phyloP scores from a whole-genome alignment of 2,113 vertebrate species.

The Taxidea taxus region DNA sequence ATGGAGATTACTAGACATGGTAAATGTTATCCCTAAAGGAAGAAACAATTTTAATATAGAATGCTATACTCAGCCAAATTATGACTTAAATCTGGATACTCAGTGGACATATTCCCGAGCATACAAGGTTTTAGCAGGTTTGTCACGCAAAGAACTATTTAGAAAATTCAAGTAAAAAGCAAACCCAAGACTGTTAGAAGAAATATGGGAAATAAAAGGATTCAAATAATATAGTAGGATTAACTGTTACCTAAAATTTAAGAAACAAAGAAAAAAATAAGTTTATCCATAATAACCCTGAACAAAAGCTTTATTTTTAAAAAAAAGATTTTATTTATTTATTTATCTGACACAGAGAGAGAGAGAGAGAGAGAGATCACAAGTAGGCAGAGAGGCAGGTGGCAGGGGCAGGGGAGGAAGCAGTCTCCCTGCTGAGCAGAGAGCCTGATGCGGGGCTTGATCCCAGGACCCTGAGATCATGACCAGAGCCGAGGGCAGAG shows the following conservation, averaged over 20 bases:
- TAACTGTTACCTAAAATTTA: neutral
- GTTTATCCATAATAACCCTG: neutral
- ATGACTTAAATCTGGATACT: neutral
- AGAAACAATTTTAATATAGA: neutral
- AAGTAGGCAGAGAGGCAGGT: too few species aligned
- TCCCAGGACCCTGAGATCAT: too few species aligned
- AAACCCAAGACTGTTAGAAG: neutral
- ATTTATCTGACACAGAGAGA: too few species aligned
- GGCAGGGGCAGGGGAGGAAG: too few species aligned
- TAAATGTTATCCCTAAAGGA: neutral
- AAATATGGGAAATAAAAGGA: neutral
- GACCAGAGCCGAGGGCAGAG: too few species aligned
- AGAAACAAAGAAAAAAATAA: neutral
- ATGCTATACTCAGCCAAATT: neutral
- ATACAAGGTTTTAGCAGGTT: neutral
- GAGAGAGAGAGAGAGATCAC: too few species aligned
- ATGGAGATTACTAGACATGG: neutral
- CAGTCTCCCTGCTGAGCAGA: too few species aligned
- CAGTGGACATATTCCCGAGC: neutral
- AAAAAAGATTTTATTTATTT: too few species aligned
- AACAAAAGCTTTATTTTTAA: neutral
- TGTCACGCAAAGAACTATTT: neutral
- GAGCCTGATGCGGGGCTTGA: too few species aligned
- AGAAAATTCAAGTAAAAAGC: slow-evolving; percentile 1
- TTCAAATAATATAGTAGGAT: neutral